phyloP scores from a whole-genome alignment of 2,888 invertebrate species.

The Myopa testacea region DNA sequence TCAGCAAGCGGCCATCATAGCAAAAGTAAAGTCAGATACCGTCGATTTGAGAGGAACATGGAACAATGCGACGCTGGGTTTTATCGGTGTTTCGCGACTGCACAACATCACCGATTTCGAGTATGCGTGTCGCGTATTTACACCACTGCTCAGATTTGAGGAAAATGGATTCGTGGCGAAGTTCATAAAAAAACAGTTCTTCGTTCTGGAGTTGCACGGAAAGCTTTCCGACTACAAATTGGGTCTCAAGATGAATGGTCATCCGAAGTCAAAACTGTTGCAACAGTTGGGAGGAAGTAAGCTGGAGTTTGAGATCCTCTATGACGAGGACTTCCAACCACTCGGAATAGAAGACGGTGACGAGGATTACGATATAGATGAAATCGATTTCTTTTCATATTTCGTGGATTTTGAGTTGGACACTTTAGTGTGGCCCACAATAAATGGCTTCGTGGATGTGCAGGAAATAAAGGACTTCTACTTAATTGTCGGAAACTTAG shows the following conservation, averaged over 20 bases:
- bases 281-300: conserved; percentile 60
- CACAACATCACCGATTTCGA: conserved; percentile 77
- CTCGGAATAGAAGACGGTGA: conserved; percentile 50
- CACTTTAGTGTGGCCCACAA: conserved; percentile 72
- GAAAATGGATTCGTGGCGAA: conserved; percentile 82
- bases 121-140: conserved; percentile 81
- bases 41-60: conserved; percentile 82
- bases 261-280: conserved; percentile 63
- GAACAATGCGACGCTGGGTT: conserved; percentile 80
- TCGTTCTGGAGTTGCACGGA: conserved; percentile 79
- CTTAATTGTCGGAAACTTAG: conserved; percentile 69
- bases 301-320: conserved; percentile 59
- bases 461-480: conserved; percentile 71
- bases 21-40: conserved; percentile 76
- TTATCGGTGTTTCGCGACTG: conserved; percentile 79
- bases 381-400: conserved; percentile 69
- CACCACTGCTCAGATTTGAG: conserved; percentile 82
- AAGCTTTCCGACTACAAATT: conserved; percentile 78
- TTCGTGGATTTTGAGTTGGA: conserved; percentile 72
- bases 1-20: conserved; percentile 75
- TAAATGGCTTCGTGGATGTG: conserved; percentile 71
- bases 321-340: conserved; percentile 65
- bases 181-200: conserved; percentile 72
- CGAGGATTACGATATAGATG: conserved; percentile 62
- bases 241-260: conserved; percentile 61